These are phyloP conservation scores for Drosophila saltans DNA, from an alignment of 1,140 invertebrate genomes.

Conservation along the genomic window DNA sequence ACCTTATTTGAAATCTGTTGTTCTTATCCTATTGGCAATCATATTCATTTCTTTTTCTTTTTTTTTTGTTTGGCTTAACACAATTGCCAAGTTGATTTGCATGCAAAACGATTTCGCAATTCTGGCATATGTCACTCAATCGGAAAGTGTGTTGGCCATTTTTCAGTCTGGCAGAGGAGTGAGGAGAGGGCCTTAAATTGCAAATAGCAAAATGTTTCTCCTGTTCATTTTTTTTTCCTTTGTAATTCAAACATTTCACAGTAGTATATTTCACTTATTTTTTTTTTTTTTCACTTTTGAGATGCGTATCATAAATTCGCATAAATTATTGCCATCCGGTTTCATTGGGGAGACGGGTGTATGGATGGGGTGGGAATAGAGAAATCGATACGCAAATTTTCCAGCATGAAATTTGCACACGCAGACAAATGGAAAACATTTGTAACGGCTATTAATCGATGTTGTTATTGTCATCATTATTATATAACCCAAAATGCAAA, in stretches of 20 bases:
- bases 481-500: slow-evolving; percentile 64
- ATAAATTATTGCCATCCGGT: slow-evolving; percentile 52
- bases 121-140: slow-evolving; percentile 20
- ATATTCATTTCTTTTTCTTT: background rate
- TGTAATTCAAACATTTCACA: slow-evolving; percentile 40
- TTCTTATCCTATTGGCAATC: slow-evolving; percentile 3
- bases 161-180: background rate
- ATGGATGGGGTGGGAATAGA: slow-evolving; percentile 1
- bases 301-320: slow-evolving; percentile 76
- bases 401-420: slow-evolving; percentile 49
- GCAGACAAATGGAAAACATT: slow-evolving; percentile 79
- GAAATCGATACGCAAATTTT: slow-evolving; percentile 76
- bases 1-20: background rate
- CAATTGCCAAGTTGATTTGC: slow-evolving; percentile 6
- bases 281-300: slow-evolving; percentile 26
- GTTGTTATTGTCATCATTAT: slow-evolving; percentile 48
- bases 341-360: background rate
- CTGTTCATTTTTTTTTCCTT: too few relatives aligned
- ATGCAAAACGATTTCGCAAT: slow-evolving; percentile 13
- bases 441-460: slow-evolving; percentile 79
- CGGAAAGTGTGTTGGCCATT: slow-evolving; percentile 8
- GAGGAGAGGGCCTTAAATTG: slow-evolving; percentile 31
- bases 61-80: background rate
- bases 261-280: slow-evolving; percentile 1
- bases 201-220: slow-evolving; percentile 23